phyloP scores from a whole-genome alignment of 2,113 vertebrate genomes.

The Trachemys scripta region DNA sequence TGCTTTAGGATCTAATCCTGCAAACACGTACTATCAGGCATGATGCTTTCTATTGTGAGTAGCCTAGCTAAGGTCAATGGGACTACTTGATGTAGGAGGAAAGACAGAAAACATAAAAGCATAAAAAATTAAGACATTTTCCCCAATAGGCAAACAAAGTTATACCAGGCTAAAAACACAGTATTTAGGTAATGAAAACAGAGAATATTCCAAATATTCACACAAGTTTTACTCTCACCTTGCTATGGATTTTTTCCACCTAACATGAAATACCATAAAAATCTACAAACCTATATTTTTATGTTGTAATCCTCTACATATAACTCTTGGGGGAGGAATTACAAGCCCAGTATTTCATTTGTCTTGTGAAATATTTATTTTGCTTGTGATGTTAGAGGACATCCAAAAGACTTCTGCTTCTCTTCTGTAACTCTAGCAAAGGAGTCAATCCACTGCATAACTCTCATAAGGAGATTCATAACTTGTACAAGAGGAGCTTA shows the following conservation, averaged over 20 bases:
- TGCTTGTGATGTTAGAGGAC: not conserved
- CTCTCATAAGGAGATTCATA: slow-evolving; percentile 74
- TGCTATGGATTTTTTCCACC: not conserved
- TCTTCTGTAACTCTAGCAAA: not conserved
- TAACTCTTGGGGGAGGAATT: not conserved
- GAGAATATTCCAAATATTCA: not conserved
- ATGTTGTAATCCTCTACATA: not conserved
- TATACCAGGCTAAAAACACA: not conserved
- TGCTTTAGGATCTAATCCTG: not conserved
- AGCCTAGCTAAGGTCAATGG: not conserved
- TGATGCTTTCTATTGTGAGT: not conserved
- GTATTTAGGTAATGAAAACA: not conserved
- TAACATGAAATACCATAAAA: not conserved
- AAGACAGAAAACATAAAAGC: not conserved
- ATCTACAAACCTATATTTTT: not conserved
- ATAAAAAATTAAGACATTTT: not conserved
- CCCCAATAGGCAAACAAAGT: not conserved
- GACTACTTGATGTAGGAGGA: not conserved
- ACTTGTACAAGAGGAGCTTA: slow-evolving; percentile 70
- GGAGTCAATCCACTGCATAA: slow-evolving; percentile 39
- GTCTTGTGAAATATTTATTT: not conserved
- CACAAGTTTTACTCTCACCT: not conserved
- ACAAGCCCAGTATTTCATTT: not conserved
- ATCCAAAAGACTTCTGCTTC: not conserved
- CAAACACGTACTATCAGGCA: not conserved